Conservation (phyloP, 2,888 invertebrate species). For the Octodonta nipae region DNA sequence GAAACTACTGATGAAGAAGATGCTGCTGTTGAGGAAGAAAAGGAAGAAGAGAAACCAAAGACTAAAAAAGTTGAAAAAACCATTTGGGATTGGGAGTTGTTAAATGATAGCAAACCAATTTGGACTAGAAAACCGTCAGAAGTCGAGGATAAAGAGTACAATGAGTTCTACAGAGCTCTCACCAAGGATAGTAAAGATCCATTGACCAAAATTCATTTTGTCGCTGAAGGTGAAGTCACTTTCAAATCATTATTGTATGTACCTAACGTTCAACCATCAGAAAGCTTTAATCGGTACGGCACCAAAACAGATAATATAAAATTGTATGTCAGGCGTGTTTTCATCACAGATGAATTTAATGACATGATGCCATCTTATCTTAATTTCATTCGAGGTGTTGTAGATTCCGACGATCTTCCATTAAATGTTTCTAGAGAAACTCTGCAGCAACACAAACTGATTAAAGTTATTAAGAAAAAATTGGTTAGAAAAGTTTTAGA, state of each 20-base stretch:
- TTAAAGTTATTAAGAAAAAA: conserved; percentile 98
- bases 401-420: conserved; percentile 97
- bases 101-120: conserved; percentile 95
- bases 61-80: conserved; percentile 85
- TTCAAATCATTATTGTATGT: conserved; percentile 94
- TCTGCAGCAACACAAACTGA: conserved; percentile 93
- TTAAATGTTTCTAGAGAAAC: conserved; percentile 96
- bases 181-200: conserved; percentile 81
- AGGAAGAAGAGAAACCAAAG: conserved; percentile 59
- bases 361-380: conserved; percentile 99
- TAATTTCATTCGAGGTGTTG: conserved; percentile 88
- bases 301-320: conserved; percentile 90
- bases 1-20: conserved; percentile 44
- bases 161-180: conserved; percentile 87
- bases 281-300: conserved; percentile 87
- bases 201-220: conserved; percentile 81
- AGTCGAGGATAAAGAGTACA: conserved; percentile 79
- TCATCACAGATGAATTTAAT: conserved; percentile 98
- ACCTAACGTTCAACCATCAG: conserved; percentile 78
- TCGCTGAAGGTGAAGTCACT: conserved; percentile 97
- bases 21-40: conserved; percentile 57
- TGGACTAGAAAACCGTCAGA: conserved; percentile 89
- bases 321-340: conserved; percentile 92
- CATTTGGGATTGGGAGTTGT: conserved; percentile 92
- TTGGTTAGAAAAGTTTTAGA: conserved; percentile 90